Conservation (phyloP, 2,888 invertebrate genomes). For the Lasioglossum villosulum region DNA sequence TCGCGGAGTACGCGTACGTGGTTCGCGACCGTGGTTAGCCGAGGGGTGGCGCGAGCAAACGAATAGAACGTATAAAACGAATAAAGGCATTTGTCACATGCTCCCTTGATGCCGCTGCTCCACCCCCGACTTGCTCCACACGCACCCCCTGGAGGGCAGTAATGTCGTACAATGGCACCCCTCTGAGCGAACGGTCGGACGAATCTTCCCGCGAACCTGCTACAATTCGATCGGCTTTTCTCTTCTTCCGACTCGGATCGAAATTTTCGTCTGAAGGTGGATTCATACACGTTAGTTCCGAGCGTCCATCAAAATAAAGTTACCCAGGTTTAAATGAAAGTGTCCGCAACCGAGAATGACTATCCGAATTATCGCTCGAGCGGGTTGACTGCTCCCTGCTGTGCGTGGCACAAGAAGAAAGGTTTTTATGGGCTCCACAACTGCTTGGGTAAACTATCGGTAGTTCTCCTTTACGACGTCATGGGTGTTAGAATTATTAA, state of each 20-base stretch:
- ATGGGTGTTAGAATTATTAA: too few relatives aligned
- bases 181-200: constrained; percentile 46
- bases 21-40: constrained; percentile 20
- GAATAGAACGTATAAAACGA: constrained; percentile 53
- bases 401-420: too few relatives aligned
- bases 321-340: too few relatives aligned
- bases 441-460: too few relatives aligned
- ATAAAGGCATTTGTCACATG: constrained; percentile 73
- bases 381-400: too few relatives aligned
- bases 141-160: constrained; percentile 49
- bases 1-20: constrained; percentile 59
- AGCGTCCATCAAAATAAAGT: too few relatives aligned
- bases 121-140: constrained; percentile 23
- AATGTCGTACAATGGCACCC: constrained; percentile 63
- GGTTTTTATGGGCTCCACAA: too few relatives aligned
- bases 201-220: constrained; percentile 45
- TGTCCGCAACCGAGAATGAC: too few relatives aligned
- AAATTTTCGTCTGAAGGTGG: too few relatives aligned
- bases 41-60: constrained; percentile 43
- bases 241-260: not conserved
- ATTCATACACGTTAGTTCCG: too few relatives aligned
- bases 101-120: constrained; percentile 55
- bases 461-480: too few relatives aligned
- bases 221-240: constrained; percentile 40
- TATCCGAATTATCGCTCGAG: too few relatives aligned